These are phyloP conservation scores for Lycophotia porphyrea DNA, from an alignment of 2,888 invertebrate species.

Conservation along the genomic window DNA sequence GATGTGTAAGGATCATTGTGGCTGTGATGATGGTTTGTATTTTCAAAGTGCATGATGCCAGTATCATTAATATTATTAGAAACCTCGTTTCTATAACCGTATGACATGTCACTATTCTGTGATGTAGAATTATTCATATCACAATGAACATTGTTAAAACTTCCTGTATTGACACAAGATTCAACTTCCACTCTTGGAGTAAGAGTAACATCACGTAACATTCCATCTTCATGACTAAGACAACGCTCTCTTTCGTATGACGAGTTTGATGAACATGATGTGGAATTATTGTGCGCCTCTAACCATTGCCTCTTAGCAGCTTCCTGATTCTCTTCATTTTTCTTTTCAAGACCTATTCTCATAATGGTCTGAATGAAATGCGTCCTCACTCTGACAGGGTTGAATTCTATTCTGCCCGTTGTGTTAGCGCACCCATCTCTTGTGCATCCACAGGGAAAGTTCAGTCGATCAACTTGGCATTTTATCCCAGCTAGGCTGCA, in stretches of 20 bases:
- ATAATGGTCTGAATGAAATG: conserved; percentile 99
- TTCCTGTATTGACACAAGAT: conserved; percentile 92
- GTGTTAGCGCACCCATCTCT: conserved; percentile 98
- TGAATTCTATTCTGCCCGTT: conserved; percentile 98
- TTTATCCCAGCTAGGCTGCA: conserved; percentile 98
- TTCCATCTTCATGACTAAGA: conserved; percentile 81
- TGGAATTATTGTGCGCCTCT: conserved; percentile 79
- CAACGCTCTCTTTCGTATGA: conserved; percentile 83
- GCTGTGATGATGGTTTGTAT: conserved; percentile 81
- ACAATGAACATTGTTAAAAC: conserved; percentile 93
- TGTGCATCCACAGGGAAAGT: conserved; percentile 99
- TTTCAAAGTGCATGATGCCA: conserved; percentile 82
- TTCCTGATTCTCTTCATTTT: conserved; percentile 91
- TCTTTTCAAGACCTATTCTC: conserved; percentile 97
- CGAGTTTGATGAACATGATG: conserved; percentile 80
- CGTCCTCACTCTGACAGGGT: conserved; percentile 97
- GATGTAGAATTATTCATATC: conserved; percentile 83
- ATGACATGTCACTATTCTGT: conserved; percentile 73
- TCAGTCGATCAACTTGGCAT: conserved; percentile 98
- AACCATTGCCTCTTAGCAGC: conserved; percentile 87
- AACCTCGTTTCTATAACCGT: conserved; percentile 83
- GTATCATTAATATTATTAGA: conserved; percentile 83
- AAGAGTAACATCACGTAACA: conserved; percentile 89
- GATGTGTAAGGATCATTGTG: conserved; percentile 87
- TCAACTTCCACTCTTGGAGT: conserved; percentile 91